phyloP scores from a whole-genome alignment of 2,888 invertebrate genomes.

The Ochlodes sylvanus region DNA sequence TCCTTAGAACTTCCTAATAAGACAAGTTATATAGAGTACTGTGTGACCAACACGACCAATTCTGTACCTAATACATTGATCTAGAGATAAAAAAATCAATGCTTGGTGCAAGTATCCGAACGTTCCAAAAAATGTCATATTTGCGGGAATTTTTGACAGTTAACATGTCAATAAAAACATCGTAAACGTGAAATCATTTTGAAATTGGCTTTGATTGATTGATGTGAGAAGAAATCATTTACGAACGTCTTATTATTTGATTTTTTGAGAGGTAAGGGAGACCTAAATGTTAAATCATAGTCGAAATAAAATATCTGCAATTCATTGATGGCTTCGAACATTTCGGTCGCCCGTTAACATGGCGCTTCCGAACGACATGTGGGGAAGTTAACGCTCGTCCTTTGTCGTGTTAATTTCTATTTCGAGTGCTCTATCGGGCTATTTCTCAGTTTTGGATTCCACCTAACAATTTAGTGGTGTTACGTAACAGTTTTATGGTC shows the following conservation, averaged over 20 bases:
- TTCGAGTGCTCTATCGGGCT: constrained; percentile 56
- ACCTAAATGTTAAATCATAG: constrained; percentile 42
- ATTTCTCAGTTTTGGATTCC: constrained; percentile 58
- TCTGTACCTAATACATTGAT: too few species aligned
- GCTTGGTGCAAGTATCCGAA: constrained; percentile 22
- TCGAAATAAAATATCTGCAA: constrained; percentile 46
- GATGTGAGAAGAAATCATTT: constrained; percentile 55
- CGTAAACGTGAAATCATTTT: constrained; percentile 60
- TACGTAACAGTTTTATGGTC: constrained; percentile 65
- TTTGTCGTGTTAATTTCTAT: constrained; percentile 69
- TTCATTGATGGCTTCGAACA: constrained; percentile 54
- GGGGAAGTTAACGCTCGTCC: constrained; percentile 74
- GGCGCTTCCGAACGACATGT: constrained; percentile 80
- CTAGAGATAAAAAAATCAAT: neutral
- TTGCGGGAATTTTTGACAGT: constrained; percentile 81
- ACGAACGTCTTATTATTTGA: constrained; percentile 39
- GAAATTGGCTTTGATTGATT: constrained; percentile 61
- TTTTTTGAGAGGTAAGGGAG: constrained; percentile 50
- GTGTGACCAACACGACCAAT: too few species aligned
- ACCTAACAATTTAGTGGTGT: constrained; percentile 58
- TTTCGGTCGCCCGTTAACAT: constrained; percentile 70
- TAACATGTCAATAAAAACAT: constrained; percentile 76
- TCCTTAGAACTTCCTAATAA: too few species aligned
- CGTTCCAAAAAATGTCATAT: constrained; percentile 59
- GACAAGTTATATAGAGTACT: too few species aligned